These are phyloP conservation scores for Drosophila recens DNA, from an alignment of 2,888 invertebrate genomes.

Conservation along the genomic window DNA sequence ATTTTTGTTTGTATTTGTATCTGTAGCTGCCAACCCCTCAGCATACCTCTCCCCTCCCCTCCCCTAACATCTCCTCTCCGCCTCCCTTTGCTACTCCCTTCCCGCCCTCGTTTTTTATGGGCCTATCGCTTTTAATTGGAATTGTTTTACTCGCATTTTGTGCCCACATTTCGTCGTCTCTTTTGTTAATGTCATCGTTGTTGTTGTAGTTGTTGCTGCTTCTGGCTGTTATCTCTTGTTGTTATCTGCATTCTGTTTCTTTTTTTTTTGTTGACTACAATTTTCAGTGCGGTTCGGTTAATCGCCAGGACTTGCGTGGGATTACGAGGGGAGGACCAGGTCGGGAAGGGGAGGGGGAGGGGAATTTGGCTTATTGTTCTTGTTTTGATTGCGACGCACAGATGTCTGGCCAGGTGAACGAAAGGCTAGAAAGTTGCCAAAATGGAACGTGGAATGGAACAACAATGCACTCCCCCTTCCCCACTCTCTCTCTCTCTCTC, in stretches of 20 bases:
- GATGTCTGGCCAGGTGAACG: conserved; percentile 63
- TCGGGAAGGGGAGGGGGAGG: neutral
- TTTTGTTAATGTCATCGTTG: conserved; percentile 52
- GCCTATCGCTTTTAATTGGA: conserved; percentile 71
- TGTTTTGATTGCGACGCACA: conserved; percentile 65
- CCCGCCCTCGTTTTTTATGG: neutral
- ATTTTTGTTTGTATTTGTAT: conserved; percentile 30
- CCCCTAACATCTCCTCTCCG: neutral
- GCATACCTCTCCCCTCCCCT: neutral
- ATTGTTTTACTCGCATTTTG: conserved; percentile 67
- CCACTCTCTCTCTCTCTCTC: neutral
- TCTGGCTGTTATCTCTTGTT: conserved; percentile 59
- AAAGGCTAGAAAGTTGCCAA: conserved; percentile 29
- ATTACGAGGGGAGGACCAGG: conserved; percentile 40
- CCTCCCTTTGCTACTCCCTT: neutral
- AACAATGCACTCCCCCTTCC: neutral
- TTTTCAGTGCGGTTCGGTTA: conserved; percentile 64
- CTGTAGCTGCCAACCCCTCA: conserved; percentile 28
- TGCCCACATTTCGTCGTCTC: conserved; percentile 59
- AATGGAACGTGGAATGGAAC: conserved; percentile 14
- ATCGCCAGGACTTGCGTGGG: conserved; percentile 65
- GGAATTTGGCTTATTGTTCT: conserved; percentile 54
- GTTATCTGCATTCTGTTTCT: conserved; percentile 56
- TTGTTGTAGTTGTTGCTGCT: conserved; percentile 18
- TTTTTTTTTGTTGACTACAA: conserved; percentile 60